phyloP scores from a whole-genome alignment of 2,113 vertebrate genomes.

The Tragelaphus imberbis region DNA sequence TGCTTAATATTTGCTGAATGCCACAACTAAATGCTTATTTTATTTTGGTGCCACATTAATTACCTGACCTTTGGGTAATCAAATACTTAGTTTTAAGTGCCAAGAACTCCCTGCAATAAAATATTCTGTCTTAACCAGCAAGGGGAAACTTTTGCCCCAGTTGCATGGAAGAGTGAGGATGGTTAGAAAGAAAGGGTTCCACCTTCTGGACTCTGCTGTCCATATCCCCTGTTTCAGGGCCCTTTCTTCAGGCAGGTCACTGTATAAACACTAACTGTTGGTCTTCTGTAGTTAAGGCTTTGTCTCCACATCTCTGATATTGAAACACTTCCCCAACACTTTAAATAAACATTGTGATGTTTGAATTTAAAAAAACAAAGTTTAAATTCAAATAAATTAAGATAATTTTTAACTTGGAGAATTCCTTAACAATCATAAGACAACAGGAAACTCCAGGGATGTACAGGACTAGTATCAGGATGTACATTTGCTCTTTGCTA shows the following conservation, averaged over 20 bases:
- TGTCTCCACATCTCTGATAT: not conserved
- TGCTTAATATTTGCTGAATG: not conserved
- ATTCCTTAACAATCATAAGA: not conserved
- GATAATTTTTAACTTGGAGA: not conserved
- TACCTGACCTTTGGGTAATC: not conserved
- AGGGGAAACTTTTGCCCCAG: not conserved
- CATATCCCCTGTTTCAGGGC: fast-evolving
- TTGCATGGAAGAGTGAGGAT: not conserved
- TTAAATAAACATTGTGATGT: not conserved
- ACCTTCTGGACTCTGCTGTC: not conserved
- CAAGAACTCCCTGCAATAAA: not conserved
- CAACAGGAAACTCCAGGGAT: not conserved
- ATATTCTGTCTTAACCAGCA: not conserved
- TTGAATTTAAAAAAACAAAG: not conserved
- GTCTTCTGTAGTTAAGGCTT: not conserved
- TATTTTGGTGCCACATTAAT: not conserved
- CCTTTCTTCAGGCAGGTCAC: not conserved
- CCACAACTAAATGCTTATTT: not conserved
- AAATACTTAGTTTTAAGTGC: not conserved
- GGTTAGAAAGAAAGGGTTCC: fast-evolving
- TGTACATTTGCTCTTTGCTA: not conserved
- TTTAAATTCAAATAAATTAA: not conserved
- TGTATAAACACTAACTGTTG: not conserved
- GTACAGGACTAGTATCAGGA: not conserved
- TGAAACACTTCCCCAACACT: not conserved